Evolutionary conservation across 2,797 vertebrate species (phyloP).

Genomic region (Mus caroli): DNA sequence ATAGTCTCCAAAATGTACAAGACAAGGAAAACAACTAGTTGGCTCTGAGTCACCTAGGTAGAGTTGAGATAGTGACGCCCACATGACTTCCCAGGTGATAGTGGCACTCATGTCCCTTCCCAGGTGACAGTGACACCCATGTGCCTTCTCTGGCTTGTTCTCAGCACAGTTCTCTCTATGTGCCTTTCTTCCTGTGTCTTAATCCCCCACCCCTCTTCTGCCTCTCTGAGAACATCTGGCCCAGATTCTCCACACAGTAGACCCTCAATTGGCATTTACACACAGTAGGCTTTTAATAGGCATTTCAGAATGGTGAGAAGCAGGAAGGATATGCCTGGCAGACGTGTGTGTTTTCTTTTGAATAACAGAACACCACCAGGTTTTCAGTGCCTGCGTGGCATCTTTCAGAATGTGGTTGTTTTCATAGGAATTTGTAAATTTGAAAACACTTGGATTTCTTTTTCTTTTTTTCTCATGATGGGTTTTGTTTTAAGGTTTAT

Average conservation of each 20-base stretch:
- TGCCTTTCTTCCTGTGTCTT: not conserved
- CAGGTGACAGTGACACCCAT: too few species aligned
- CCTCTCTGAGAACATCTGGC: not conserved
- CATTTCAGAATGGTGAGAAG: not conserved
- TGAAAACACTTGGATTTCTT: not conserved
- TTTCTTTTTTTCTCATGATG: not conserved
- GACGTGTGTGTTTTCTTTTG: not conserved
- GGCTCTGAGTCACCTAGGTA: not conserved
- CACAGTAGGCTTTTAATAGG: not conserved
- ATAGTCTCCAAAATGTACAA: constrained; percentile 21
- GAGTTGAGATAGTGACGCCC: too few species aligned
- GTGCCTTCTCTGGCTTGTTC: not conserved
- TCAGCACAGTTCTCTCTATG: not conserved
- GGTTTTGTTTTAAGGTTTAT: too few species aligned
- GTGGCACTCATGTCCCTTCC: too few species aligned
- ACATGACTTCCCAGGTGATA: too few species aligned
- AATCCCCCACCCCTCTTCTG: not conserved
- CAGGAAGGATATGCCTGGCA: not conserved
- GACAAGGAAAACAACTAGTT: not conserved
- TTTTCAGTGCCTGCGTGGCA: constrained; percentile 4
- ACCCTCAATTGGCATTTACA: not conserved
- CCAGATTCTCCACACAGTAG: not conserved
- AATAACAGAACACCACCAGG: not conserved
- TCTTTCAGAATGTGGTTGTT: not conserved
- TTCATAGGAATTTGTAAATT: constrained; percentile 39